Base-by-base conservation (phyloP, 2,797 vertebrate genomes). In the Sparidentex hasta region DNA sequence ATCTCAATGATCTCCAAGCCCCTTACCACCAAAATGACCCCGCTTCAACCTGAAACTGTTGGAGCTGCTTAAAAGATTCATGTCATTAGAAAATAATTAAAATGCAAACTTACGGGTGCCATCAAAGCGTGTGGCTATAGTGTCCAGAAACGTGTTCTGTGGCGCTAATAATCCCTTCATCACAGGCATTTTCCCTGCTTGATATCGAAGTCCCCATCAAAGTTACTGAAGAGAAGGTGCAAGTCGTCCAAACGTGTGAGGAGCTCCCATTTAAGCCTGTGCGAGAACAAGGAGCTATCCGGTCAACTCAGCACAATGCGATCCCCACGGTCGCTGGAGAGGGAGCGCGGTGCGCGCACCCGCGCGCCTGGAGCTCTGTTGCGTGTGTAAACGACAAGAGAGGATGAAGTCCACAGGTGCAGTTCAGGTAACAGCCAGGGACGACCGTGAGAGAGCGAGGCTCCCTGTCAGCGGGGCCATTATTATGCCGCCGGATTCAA, bases 131-230 rank as follows among this genome's bases (percentile, higher is more conserved):
- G 98, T 99, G 76, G 98, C 98, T 90, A 99, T 99, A 71, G 98
- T 99, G 94, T 99, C 98, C 89, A 99, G 94, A 95, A 99, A 99
- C 87, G 98, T 99, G 96, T 99, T 99, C 90, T 99, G 98, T 38
- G 98, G 98, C 81, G 98, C 98, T 93, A 99, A 91, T 95, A 99
- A 97, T 96, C 98, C 98, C 78, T 99, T 99, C 98, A 99, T 99
- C 88, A 99, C 98, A 95, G 98, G 98, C 98, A 99, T 99, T 92
- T 97, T 99, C 96, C 96, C 96, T 96, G 94, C 90, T 81, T 62
- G 71, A 86, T 95, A 94, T 96, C 94, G 91, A 93, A 96, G 97
- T 97, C 97, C 96, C 97, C 98, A 99, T 99, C 96, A 98, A 99
- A 99, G 95, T 95, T 94, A 88, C 67, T 71, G 86, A 62, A 77